Conservation (phyloP, 2,113 vertebrate genomes). For the Brachyistius frenatus region DNA sequence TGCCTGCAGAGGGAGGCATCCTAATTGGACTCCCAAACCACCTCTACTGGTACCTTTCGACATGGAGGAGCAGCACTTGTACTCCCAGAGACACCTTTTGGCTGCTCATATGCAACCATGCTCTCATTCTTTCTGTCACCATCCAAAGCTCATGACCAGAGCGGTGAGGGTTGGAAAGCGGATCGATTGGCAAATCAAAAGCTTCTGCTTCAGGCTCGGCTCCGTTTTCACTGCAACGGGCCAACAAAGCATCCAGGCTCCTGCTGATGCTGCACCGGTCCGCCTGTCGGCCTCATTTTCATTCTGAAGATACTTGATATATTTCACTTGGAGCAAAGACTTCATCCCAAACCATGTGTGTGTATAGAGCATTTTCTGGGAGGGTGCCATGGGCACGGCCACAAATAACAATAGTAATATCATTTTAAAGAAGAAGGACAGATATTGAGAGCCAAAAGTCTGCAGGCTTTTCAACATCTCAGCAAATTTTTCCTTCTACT, state of each 20-base stretch:
- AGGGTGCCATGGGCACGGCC: not conserved
- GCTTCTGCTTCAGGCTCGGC: slow-evolving; percentile 10
- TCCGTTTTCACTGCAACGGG: not conserved
- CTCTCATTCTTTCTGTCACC: not conserved
- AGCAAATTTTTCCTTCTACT: not conserved
- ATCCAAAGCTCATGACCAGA: not conserved
- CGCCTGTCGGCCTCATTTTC: not conserved
- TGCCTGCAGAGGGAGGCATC: slow-evolving; percentile 6
- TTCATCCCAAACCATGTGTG: not conserved
- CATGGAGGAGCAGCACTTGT: not conserved
- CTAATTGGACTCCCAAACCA: slow-evolving; percentile 4
- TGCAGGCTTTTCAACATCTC: not conserved
- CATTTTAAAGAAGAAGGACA: not conserved
- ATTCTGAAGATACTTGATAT: not conserved
- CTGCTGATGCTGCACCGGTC: not conserved
- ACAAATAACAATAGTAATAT: not conserved
- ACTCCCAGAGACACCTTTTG: not conserved
- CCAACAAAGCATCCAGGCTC: slow-evolving; percentile 2
- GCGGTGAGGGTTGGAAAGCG: no score
- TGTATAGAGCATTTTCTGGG: not conserved
- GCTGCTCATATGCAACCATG: not conserved
- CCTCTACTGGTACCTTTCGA: not conserved
- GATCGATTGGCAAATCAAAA: not conserved
- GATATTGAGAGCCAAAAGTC: not conserved
- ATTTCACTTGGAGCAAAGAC: not conserved